phyloP scores from a whole-genome alignment of 2,888 invertebrate genomes.

The Opisthograptis luteolata region DNA sequence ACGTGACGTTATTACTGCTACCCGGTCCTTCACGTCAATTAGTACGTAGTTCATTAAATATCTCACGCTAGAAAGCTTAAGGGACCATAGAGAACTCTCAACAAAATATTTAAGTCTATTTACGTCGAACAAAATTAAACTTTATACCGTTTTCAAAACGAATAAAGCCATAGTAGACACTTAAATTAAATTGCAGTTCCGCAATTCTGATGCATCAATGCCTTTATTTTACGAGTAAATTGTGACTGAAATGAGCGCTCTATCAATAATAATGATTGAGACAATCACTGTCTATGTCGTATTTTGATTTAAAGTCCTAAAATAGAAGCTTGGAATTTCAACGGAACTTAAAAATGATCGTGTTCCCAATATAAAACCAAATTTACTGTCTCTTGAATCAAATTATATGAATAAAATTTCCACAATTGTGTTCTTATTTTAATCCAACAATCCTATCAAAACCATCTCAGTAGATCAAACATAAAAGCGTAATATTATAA shows the following conservation, averaged over 20 bases:
- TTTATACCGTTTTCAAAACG: slow-evolving; percentile 27
- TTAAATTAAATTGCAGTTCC: slow-evolving; percentile 23
- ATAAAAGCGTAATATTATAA: slow-evolving; percentile 2
- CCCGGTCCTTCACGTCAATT: slow-evolving; percentile 60
- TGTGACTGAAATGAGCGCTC: slow-evolving; percentile 7
- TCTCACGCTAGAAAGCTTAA: slow-evolving; percentile 31
- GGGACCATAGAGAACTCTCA: slow-evolving; percentile 46
- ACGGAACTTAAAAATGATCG: too few species aligned
- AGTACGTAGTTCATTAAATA: slow-evolving; percentile 55
- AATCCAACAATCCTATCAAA: slow-evolving; percentile 14
- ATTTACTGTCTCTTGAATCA: too few species aligned
- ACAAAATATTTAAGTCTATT: slow-evolving; percentile 40
- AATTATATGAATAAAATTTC: too few species aligned
- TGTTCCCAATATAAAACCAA: too few species aligned
- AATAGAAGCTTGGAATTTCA: too few species aligned
- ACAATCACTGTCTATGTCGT: slow-evolving; percentile 1
- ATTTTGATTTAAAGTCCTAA: background rate
- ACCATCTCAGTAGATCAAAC: slow-evolving; percentile 6
- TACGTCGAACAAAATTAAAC: slow-evolving; percentile 34
- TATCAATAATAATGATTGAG: slow-evolving; percentile 12
- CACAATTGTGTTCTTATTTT: slow-evolving; percentile 2
- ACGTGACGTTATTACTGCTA: slow-evolving; percentile 56
- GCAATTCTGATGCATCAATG: slow-evolving; percentile 28
- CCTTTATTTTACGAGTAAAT: slow-evolving; percentile 21
- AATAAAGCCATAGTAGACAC: slow-evolving; percentile 15